Conservation (phyloP, 30 jellyfish, hydroid and myxozoan species). For the Hydractinia symbiolongicarpus region DNA sequence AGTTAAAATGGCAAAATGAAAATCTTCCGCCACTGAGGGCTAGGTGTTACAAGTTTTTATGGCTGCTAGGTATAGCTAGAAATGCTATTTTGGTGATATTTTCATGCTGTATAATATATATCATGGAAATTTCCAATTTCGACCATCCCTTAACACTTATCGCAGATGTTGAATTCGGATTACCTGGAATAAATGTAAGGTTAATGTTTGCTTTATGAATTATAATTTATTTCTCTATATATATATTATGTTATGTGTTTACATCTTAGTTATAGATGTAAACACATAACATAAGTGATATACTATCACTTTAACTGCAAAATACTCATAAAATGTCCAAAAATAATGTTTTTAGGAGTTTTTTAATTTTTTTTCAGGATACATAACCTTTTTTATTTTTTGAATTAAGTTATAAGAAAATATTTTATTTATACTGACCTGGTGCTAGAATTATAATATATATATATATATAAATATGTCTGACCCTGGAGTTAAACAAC, state of each 20-base stretch:
- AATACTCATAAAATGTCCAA: too few relatives aligned
- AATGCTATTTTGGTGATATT: conserved; percentile 62
- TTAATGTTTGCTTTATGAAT: background rate
- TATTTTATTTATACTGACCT: too few relatives aligned
- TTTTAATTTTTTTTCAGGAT: too few relatives aligned
- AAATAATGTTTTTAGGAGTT: too few relatives aligned
- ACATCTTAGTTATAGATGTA: background rate
- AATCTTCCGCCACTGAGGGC: background rate
- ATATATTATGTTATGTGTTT: background rate
- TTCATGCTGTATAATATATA: conserved; percentile 39
- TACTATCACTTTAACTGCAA: too few relatives aligned
- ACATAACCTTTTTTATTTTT: too few relatives aligned
- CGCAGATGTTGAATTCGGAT: conserved; percentile 50
- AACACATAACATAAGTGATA: too few relatives aligned
- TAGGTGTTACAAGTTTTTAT: conserved; percentile 24
- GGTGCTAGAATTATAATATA: too few relatives aligned
- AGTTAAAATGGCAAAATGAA: conserved; percentile 28
- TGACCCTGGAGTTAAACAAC: too few relatives aligned
- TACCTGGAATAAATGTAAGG: conserved; percentile 68
- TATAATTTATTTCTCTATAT: background rate
- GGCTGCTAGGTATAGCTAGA: conserved; percentile 69
- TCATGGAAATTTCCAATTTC: conserved; percentile 3
- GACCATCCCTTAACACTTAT: conserved; percentile 41
- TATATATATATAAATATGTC: too few relatives aligned
- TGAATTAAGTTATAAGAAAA: too few relatives aligned